Evolutionary conservation across 2,888 invertebrate genomes (phyloP), one percentile per base, ranked within the genome.

Genomic region (Yponomeuta plumbellus): DNA sequence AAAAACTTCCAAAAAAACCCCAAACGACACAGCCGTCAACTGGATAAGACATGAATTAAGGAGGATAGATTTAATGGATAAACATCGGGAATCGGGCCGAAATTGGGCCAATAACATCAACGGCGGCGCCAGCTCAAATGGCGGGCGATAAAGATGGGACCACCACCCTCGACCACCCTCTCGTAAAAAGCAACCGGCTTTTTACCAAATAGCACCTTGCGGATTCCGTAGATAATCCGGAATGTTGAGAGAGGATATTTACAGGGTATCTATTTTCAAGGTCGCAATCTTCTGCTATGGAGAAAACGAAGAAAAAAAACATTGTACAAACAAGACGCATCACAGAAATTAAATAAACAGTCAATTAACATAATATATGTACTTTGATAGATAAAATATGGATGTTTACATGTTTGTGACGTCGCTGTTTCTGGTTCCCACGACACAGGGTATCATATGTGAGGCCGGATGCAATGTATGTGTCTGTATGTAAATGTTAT

Each of bases 21-120:
- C 26, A 74, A 73, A 70, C 66, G 67, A 52, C 68, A 69, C 56
- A 69, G 75, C 75, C 75, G 75, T 76, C 76, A 75, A 72, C 77
- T 77, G 74, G 75, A 74, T 79, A 80, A 85, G 85, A 84, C 81
- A 84, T 78, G 81, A 86, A 88, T 87, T 86, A 86, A 81, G 77
- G 74, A 71, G 64, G 66, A 59, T 64, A 64, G 39, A 67, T 64
- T 66, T 67, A 82, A 82, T 77, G 76, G 74, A 73, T 79, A 79
- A 80, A 79, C 76, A 79, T 70, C 71, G 71, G 67, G 62, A 69
- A 70, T 67, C 68, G 34, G 74, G 77, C 74, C 44, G 44, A 44
- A 44, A 44, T 52, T 52, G 44, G 44, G 44, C 44, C 44, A 52
- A 52, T 52, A 52, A 52, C 44, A 52, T 52, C 44, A 52, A 1